These are phyloP conservation scores for Drosophila tani DNA, from an alignment of 1,140 invertebrate genomes.

Conservation along the genomic window DNA sequence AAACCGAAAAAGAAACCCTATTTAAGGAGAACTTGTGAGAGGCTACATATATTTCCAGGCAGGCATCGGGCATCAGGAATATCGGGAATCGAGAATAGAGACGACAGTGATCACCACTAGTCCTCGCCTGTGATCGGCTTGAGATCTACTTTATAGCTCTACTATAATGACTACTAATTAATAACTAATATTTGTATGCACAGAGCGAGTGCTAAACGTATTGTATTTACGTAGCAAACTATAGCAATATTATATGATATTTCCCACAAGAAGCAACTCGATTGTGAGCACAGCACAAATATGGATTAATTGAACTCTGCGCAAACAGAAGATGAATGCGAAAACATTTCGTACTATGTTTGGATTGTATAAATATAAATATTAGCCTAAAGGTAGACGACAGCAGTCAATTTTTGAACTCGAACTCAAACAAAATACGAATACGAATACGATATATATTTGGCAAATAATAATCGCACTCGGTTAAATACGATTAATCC, in stretches of 20 bases:
- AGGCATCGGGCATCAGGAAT: constrained; percentile 36
- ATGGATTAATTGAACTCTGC: constrained; percentile 24
- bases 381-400: constrained; percentile 43
- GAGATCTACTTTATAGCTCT: constrained; percentile 41
- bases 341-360: constrained; percentile 37
- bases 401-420: constrained; percentile 74
- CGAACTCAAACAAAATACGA: constrained; percentile 57
- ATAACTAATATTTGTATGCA: constrained; percentile 34
- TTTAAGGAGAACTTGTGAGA: constrained; percentile 37
- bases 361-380: constrained; percentile 55
- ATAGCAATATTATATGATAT: constrained; percentile 79
- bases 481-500: constrained; percentile 45
- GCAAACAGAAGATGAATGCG: constrained; percentile 2
- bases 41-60: constrained; percentile 47
- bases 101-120: constrained; percentile 59
- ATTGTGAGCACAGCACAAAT: constrained; percentile 62
- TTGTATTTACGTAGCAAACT: constrained; percentile 46
- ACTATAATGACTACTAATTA: constrained; percentile 1
- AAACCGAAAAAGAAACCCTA: constrained; percentile 9
- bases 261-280: constrained; percentile 30
- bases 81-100: constrained; percentile 26
- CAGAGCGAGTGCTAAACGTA: constrained; percentile 29
- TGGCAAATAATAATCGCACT: constrained; percentile 64
- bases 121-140: constrained; percentile 65
- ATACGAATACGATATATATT: constrained; percentile 34